A percentile compares a stretch with the other conserved stretches of the same genome.
phyloP scores from a whole-genome alignment of 2,113 vertebrate genomes.

The Alectura lathami region DNA sequence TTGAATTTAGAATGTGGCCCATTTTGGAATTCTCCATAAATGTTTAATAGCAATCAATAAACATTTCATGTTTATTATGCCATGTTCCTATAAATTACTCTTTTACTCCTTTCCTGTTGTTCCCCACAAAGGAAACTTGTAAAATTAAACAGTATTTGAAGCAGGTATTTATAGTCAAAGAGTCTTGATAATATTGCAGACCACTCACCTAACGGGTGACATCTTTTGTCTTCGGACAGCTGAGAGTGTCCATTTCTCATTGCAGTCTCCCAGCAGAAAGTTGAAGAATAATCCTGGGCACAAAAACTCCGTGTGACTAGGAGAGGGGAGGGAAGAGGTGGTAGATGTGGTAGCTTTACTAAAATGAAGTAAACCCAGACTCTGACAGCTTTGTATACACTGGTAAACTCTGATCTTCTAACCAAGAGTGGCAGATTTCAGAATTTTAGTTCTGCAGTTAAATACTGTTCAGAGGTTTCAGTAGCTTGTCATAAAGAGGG shows the following conservation, averaged over 20 bases:
- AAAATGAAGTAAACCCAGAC: background rate
- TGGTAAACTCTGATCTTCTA: background rate
- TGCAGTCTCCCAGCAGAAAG: background rate
- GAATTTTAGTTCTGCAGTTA: background rate
- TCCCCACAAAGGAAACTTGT: background rate
- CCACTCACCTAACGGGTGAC: rapidly evolving
- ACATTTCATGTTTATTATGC: background rate
- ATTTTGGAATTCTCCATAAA: background rate
- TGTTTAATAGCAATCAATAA: background rate
- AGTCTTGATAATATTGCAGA: background rate
- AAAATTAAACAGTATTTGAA: background rate
- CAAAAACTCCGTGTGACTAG: background rate
- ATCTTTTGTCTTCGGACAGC: background rate
- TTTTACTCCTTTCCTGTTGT: background rate
- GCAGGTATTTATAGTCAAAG: background rate
- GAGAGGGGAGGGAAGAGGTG: background rate
- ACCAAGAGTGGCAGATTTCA: background rate
- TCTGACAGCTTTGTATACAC: background rate
- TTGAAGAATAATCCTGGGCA: background rate
- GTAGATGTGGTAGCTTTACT: background rate
- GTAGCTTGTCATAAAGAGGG: background rate
- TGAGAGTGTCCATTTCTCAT: background rate
- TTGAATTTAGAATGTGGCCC: background rate
- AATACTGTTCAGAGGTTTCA: background rate
- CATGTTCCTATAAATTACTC: background rate